Conservation (phyloP, 2,797 vertebrate genomes). For the Muscicapa comitata region DNA sequence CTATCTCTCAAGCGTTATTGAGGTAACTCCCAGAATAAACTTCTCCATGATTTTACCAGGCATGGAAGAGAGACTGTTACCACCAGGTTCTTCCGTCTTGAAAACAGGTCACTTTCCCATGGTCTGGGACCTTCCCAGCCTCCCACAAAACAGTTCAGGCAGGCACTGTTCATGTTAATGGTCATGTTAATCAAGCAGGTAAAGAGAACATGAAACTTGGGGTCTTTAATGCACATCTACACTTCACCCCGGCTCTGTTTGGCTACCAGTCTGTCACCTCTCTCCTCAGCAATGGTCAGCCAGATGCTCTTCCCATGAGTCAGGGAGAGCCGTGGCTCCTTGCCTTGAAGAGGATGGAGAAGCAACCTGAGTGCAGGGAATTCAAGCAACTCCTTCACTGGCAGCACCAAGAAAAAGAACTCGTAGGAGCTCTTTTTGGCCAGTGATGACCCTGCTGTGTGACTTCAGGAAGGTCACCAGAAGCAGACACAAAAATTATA, state of each 20-base stretch:
- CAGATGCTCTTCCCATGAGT: background rate
- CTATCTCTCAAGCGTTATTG: background rate
- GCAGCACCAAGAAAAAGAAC: background rate
- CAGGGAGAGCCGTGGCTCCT: background rate
- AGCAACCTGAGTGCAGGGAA: background rate
- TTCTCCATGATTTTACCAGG: background rate
- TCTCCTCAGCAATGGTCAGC: background rate
- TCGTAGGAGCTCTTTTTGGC: accelerated
- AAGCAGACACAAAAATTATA: background rate
- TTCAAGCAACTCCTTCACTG: background rate
- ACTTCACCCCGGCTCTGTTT: background rate
- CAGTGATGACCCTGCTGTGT: background rate
- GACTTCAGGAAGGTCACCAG: background rate
- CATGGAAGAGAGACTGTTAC: background rate
- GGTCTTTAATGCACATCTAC: background rate
- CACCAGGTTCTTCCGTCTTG: background rate
- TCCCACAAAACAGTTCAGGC: background rate
- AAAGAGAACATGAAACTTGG: background rate
- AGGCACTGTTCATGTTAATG: background rate
- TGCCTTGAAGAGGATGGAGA: background rate
- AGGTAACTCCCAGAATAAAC: background rate
- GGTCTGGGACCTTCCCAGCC: background rate
- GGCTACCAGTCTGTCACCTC: background rate
- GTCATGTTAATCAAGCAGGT: background rate
- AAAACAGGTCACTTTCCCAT: background rate